Evolutionary conservation across 1,140 invertebrate species (phyloP), one percentile per base, ranked within the genome.

Genomic region (Ceratosolen fusciceps): DNA sequence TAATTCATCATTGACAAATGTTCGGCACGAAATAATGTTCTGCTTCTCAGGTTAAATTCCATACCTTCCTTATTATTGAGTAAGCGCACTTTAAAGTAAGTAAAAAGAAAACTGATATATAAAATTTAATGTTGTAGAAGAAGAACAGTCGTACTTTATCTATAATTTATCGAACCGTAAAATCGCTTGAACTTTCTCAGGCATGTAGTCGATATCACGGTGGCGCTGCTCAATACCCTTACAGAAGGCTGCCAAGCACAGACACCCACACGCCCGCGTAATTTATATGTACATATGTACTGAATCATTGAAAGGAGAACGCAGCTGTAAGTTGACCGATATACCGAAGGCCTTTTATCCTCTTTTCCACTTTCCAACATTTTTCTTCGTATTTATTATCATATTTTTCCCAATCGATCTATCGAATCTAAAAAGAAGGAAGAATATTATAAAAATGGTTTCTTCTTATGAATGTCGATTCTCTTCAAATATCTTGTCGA

Each of bases 271-370:
- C 26, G 56, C 8, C 26, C 29, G n/a, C 47, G 29, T 39, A 79
- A 54, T 54, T 56, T 81, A 34, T 34, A 34, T 60, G 24, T 19
- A 5, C 2, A 34, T 79, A 80, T 70, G 77, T 58, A 16, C 49
- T 52, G 39, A 77, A 75, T 77, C 74, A n/a, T 77, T 77, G 65
- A 71, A 72, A 65, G 71, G 31, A 68, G 29, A 58, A 39, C 60
- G 31, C n/a, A 67, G 21, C 58, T 71, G 54, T 73, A 21, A 81
- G 77, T 80, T 67, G 81, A 74, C 77, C 70, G 79, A 75, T 77
- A 74, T 56, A 74, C 43, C 65, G 3, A 58, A 56, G 58, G 58
- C 43, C 39, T 70, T 31, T 54, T 47, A 68, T 71, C 72, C 56
- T 72, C n/a, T 77, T 43, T 76, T 52, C 74, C 54, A 39, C 49